Evolutionary conservation across 2,888 invertebrate genomes (phyloP).

Genomic region (Salpingus planirostris): DNA sequence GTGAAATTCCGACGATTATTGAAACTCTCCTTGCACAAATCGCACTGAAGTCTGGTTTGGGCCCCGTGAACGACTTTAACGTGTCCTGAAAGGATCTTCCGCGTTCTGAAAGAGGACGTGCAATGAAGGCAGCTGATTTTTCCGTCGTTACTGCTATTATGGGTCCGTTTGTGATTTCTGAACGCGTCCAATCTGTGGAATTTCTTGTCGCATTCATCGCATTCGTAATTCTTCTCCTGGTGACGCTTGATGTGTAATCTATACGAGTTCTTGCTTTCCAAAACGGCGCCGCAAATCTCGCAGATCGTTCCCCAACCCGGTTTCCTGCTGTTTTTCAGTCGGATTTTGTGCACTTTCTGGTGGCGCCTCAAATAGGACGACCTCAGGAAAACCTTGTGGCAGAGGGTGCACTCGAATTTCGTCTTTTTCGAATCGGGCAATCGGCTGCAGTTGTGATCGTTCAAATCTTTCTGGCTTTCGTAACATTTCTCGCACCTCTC

Average conservation of each 20-base stretch:
- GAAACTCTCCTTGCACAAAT: conserved; percentile 19
- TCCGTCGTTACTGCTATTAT: no score
- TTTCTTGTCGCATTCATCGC: conserved; percentile 23
- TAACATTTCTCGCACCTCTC: conserved; percentile 25
- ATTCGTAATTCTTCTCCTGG: conserved; percentile 20
- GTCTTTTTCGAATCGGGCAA: conserved; percentile 19
- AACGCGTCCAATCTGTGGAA: conserved; percentile 20
- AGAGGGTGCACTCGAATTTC: conserved; percentile 25
- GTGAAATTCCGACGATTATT: conserved; percentile 17
- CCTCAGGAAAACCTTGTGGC: conserved; percentile 26
- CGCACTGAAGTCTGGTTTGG: no score
- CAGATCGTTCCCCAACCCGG: conserved; percentile 16
- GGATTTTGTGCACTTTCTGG: conserved; percentile 20
- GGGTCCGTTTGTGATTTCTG: conserved; percentile 18
- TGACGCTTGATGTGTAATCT: conserved; percentile 38
- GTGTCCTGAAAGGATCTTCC: no score
- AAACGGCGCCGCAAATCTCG: conserved; percentile 23
- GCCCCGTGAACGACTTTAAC: no score
- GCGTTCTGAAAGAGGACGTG: no score
- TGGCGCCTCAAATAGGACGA: conserved; percentile 28
- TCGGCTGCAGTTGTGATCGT: conserved; percentile 26
- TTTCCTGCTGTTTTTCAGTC: no score
- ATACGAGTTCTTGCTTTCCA: conserved; percentile 18
- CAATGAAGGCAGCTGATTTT: no score
- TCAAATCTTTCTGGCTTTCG: conserved; percentile 22